Conservation (phyloP, 2,888 invertebrate genomes). For the Malachius bipustulatus region DNA sequence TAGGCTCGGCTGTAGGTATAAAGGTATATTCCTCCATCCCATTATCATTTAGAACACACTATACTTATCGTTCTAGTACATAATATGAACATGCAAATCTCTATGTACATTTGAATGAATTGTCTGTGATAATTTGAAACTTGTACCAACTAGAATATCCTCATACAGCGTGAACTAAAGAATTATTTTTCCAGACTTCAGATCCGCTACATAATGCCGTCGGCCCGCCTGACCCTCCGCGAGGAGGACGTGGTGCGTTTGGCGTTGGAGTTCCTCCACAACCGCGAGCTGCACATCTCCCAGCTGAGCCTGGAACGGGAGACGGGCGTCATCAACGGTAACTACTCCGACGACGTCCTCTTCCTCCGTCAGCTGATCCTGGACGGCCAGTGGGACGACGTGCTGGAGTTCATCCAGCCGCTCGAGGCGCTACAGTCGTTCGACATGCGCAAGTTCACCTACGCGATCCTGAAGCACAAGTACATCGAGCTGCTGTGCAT, state of each 20-base stretch:
- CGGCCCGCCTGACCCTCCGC: conserved; percentile 70
- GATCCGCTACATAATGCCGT: conserved; percentile 56
- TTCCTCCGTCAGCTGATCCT: conserved; percentile 89
- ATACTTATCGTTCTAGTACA: no score
- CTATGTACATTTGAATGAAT: no score
- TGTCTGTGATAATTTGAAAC: no score
- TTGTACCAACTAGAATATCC: no score
- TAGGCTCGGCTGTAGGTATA: no score
- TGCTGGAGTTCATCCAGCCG: conserved; percentile 90
- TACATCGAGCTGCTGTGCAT: conserved; percentile 90
- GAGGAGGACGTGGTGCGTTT: conserved; percentile 84
- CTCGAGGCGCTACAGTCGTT: conserved; percentile 72
- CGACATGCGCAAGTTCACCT: conserved; percentile 74
- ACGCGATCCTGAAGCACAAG: conserved; percentile 81
- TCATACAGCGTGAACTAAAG: no score
- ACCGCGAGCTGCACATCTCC: conserved; percentile 84
- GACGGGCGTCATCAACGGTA: conserved; percentile 88
- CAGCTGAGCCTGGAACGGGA: conserved; percentile 86
- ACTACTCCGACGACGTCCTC: conserved; percentile 85
- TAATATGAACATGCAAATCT: no score
- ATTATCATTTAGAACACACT: no score
- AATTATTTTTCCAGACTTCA: conserved; percentile 30
- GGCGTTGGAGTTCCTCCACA: conserved; percentile 75
- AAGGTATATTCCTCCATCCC: no score
- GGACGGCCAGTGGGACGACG: conserved; percentile 98